Conservation (phyloP, 2,888 invertebrate species). For the Agrotis clavis region DNA sequence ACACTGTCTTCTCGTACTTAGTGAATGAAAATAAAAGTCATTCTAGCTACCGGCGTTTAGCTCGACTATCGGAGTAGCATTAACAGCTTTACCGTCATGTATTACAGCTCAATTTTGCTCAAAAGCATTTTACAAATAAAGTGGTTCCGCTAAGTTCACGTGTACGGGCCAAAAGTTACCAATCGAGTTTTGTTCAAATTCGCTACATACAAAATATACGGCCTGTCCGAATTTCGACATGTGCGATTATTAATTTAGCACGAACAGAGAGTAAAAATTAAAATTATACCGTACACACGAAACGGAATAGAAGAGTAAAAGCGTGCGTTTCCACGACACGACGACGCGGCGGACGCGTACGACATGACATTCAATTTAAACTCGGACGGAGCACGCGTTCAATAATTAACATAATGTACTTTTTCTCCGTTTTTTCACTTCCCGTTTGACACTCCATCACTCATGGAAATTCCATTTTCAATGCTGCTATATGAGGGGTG, state of each 20-base stretch:
- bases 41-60: slow-evolving; percentile 58
- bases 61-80: slow-evolving; percentile 24
- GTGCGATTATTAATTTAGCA: slow-evolving; percentile 67
- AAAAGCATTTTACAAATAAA: slow-evolving; percentile 54
- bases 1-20: slow-evolving; percentile 60
- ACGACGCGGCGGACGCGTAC: slow-evolving; percentile 73
- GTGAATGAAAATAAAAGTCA: slow-evolving; percentile 65
- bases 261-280: slow-evolving; percentile 70
- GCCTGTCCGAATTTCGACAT: slow-evolving; percentile 62
- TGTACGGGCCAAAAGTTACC: slow-evolving; percentile 56
- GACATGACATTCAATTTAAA: slow-evolving; percentile 91
- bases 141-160: slow-evolving; percentile 44
- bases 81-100: slow-evolving; percentile 27
- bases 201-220: slow-evolving; percentile 57
- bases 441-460: slow-evolving; percentile 91
- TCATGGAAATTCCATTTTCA: slow-evolving; percentile 92
- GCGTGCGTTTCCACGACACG: slow-evolving; percentile 75
- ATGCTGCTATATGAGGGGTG: slow-evolving; percentile 88
- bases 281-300: slow-evolving; percentile 74
- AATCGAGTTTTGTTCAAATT: slow-evolving; percentile 65
- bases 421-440: slow-evolving; percentile 90
- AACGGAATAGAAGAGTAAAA: slow-evolving; percentile 76
- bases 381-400: slow-evolving; percentile 87
- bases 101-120: slow-evolving; percentile 55
- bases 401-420: slow-evolving; percentile 91